These are phyloP conservation scores for Euleptes europaea DNA, from an alignment of 2,113 vertebrate species.

Conservation along the genomic window DNA sequence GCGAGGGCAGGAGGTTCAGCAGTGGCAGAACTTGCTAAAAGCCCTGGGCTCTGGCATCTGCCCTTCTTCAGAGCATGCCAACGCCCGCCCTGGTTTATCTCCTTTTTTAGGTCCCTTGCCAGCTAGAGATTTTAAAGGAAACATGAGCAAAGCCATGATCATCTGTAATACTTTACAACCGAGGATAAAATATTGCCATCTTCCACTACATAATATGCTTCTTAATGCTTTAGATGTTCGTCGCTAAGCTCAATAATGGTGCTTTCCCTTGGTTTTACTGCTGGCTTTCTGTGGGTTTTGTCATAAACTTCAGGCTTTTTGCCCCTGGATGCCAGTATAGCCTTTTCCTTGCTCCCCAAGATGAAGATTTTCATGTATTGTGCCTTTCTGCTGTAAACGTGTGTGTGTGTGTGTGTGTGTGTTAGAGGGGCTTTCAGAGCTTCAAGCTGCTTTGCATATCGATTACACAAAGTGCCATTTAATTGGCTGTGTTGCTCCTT, in stretches of 20 bases:
- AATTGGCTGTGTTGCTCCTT: slow-evolving; percentile 72
- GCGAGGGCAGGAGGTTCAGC: no score
- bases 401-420: slow-evolving; percentile 19
- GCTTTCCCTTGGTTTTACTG: slow-evolving; percentile 19
- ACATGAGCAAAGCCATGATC: slow-evolving; percentile 37
- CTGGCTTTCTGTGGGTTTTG: background rate
- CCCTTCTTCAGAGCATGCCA: background rate
- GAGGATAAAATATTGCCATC: slow-evolving; percentile 33
- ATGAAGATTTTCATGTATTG: background rate
- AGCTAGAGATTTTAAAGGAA: slow-evolving; percentile 31
- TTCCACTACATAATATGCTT: slow-evolving; percentile 40
- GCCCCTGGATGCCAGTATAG: slow-evolving; percentile 17
- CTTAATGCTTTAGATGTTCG: slow-evolving; percentile 43
- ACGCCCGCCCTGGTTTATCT: background rate
- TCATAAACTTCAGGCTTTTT: slow-evolving; percentile 27
- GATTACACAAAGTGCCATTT: slow-evolving; percentile 73
- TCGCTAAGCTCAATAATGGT: slow-evolving; percentile 35
- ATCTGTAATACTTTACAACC: slow-evolving; percentile 46
- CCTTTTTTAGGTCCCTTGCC: slow-evolving; percentile 12
- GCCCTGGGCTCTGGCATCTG: background rate
- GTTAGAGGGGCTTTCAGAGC: slow-evolving; percentile 38
- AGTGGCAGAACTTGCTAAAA: no score
- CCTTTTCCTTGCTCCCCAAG: background rate
- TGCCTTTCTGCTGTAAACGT: slow-evolving; percentile 43
- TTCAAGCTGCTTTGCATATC: slow-evolving; percentile 69